Conservation (phyloP, 2,888 invertebrate genomes). For the Halictus ligatus region DNA sequence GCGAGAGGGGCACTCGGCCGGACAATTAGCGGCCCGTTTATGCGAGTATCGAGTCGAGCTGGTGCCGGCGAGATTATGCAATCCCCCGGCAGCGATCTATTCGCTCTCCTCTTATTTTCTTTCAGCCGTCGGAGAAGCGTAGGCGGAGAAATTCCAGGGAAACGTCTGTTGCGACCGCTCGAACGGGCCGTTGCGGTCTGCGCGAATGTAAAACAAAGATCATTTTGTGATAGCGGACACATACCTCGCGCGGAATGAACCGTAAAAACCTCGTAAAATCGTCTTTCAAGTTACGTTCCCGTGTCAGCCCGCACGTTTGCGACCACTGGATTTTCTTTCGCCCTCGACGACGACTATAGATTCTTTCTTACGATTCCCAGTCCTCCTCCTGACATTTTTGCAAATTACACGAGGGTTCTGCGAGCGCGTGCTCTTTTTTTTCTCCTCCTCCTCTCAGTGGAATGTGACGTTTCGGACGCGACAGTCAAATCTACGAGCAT, state of each 20-base stretch:
- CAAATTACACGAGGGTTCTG: constrained; percentile 7
- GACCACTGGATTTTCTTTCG: constrained; percentile 73
- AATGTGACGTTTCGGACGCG: neutral
- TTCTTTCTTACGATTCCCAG: constrained; percentile 28
- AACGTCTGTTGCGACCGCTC: constrained; percentile 46
- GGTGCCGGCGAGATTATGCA: constrained; percentile 24
- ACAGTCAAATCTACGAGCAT: neutral
- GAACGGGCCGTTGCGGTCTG: constrained; percentile 37
- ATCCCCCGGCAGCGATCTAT: constrained; percentile 27
- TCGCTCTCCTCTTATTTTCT: constrained; percentile 19
- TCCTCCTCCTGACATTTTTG: constrained; percentile 9
- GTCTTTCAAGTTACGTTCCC: constrained; percentile 67
- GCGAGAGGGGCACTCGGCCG: neutral
- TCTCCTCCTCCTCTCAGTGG: neutral
- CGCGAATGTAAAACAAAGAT: constrained; percentile 73
- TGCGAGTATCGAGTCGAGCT: neutral
- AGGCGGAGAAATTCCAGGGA: constrained; percentile 35
- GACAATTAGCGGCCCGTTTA: neutral
- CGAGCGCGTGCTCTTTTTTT: neutral
- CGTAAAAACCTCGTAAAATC: constrained; percentile 73
- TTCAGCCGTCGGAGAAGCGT: constrained; percentile 20
- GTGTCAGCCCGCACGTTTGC: constrained; percentile 72
- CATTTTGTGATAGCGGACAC: constrained; percentile 70
- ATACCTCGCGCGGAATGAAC: constrained; percentile 68
- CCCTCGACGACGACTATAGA: constrained; percentile 38